A percentile compares a stretch with the other conserved stretches of the same genome.
These are phyloP conservation scores for Protobothrops flavoviridis DNA, from an alignment of 2,113 vertebrate genomes.

Conservation along the genomic window DNA sequence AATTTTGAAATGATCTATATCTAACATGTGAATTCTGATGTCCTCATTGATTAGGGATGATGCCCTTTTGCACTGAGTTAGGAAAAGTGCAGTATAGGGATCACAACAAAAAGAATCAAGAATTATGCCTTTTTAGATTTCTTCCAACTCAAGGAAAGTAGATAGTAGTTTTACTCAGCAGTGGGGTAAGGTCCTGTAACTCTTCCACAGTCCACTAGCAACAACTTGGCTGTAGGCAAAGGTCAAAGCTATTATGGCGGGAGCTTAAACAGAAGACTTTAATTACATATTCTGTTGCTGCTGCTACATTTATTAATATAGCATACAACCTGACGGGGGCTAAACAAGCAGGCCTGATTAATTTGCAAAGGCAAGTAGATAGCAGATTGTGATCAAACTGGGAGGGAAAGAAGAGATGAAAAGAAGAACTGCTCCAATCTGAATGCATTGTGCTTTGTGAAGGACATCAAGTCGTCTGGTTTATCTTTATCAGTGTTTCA, in stretches of 20 bases:
- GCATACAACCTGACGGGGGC: slow-evolving; percentile 76
- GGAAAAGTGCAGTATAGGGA: neutral
- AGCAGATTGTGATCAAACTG: slow-evolving; percentile 84
- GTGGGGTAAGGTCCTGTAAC: slow-evolving; percentile 36
- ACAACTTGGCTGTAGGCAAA: slow-evolving; percentile 67
- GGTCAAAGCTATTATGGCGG: slow-evolving; percentile 80
- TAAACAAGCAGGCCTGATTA: slow-evolving; percentile 82
- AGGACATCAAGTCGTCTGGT: slow-evolving; percentile 74
- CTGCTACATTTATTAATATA: slow-evolving; percentile 90
- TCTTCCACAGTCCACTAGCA: slow-evolving; percentile 61
- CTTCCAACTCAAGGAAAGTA: neutral
- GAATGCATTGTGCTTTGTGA: slow-evolving; percentile 78
- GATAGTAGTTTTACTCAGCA: neutral
- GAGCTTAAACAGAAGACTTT: slow-evolving; percentile 96
- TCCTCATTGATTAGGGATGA: neutral
- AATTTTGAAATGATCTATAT: neutral
- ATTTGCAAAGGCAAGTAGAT: slow-evolving; percentile 84
- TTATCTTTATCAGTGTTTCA: slow-evolving; percentile 81
- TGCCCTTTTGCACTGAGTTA: neutral
- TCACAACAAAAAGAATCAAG: neutral
- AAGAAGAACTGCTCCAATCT: slow-evolving; percentile 78
- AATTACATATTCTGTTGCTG: slow-evolving; percentile 91
- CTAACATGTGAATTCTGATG: neutral
- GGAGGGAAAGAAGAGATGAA: neutral
- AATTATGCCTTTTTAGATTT: neutral